Evolutionary conservation across 2,797 vertebrate genomes (phyloP), one percentile per base, ranked within the genome.

Genomic region (Acanthopagrus latus): DNA sequence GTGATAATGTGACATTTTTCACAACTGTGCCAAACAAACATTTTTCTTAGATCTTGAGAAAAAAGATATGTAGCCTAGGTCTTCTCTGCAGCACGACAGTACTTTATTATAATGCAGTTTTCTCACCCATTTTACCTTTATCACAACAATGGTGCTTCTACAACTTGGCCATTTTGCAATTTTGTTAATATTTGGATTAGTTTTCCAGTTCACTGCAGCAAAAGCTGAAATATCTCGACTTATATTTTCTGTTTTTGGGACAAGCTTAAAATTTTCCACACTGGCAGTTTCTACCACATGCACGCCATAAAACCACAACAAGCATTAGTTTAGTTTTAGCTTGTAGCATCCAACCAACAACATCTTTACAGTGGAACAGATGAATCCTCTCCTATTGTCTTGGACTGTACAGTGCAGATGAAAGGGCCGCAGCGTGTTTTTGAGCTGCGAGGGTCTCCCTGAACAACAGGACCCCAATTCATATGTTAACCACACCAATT

Each of bases 401-500:
- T 48, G 41, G 66, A 48, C 80, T 89, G 64, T 88, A 86, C 76
- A 64, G 75, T 78, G 64, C 58, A 60, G 29, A 86, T 91, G 73
- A 92, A 93, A 86, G 80, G 52, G 44, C 71, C 29, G 23, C 18
- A 41, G 59, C 20, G 47, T 84, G 82, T 88, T 92, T 88, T 92
- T 83, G 58, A 81, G 63, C 71, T 58, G 48, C 23, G 12, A 64
- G 68, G 77, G 77, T 89, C 78, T 88, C 80, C 56, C 70, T 51
- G 71, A 91, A 91, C 89, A 90, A 87, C 88, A 86, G 85, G 86
- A 86, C 85, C 85, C 69, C 89, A 66, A 93, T 94, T 95, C 91
- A 94, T 91, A 95, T 94, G 94, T 88, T 93, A 95, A 95, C 85
- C 77, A 91, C 82, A 60, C 71, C 80, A 88, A 90, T 94, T 91